A percentile compares a stretch with the other conserved stretches of the same genome.
Evolutionary conservation across 2,888 invertebrate genomes (phyloP).

Genomic region (Eupithecia vulgata): DNA sequence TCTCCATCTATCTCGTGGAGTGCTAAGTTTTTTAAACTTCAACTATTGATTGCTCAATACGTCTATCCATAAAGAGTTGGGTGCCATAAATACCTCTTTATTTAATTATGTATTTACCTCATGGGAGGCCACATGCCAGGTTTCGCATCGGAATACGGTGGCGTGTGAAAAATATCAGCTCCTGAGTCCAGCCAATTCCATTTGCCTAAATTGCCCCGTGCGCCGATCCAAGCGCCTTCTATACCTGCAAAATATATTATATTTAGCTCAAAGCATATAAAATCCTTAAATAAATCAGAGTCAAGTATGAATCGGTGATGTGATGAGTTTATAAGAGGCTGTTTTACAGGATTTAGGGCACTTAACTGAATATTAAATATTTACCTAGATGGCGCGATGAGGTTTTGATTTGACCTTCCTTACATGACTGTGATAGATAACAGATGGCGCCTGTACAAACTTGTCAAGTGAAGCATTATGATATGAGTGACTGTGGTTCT

Average conservation of each 20-base stretch:
- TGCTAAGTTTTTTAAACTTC: background rate
- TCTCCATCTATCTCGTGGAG: background rate
- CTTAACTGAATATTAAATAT: too few species aligned
- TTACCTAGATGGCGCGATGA: background rate
- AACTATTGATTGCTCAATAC: background rate
- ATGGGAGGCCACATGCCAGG: slow-evolving; percentile 65
- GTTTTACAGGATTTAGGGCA: too few species aligned
- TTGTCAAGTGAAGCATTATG: background rate
- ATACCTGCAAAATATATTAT: slow-evolving; percentile 61
- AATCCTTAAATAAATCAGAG: too few species aligned
- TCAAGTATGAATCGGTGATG: too few species aligned
- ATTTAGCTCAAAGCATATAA: background rate
- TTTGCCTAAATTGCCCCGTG: slow-evolving; percentile 65
- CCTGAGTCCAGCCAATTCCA: slow-evolving; percentile 80
- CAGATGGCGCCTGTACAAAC: background rate
- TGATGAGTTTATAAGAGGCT: too few species aligned
- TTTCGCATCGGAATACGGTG: slow-evolving; percentile 50
- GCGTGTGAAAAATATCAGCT: slow-evolving; percentile 61
- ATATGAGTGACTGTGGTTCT: background rate
- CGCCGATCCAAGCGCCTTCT: slow-evolving; percentile 82
- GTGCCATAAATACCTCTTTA: too few species aligned
- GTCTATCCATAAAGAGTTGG: background rate
- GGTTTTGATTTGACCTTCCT: background rate
- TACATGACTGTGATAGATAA: background rate
- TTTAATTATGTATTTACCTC: slow-evolving; percentile 57